phyloP scores from a whole-genome alignment of 2,113 vertebrate genomes.

The Eolophus roseicapilla region DNA sequence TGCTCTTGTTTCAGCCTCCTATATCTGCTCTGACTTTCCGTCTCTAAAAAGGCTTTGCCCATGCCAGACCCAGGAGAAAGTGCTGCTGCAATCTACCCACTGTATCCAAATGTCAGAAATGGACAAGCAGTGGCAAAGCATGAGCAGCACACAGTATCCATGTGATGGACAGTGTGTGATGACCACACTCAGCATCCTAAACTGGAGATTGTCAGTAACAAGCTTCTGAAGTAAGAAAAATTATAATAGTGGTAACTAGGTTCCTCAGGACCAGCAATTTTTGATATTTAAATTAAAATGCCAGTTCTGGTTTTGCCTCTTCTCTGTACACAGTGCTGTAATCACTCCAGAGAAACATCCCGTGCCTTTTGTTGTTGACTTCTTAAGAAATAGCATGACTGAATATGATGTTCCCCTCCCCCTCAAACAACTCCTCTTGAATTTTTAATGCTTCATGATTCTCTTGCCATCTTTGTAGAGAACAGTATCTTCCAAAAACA shows the following conservation, averaged over 20 bases:
- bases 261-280: neutral
- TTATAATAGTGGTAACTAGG: neutral
- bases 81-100: accelerated
- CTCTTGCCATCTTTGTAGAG: neutral
- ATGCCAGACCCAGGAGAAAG: neutral
- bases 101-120: accelerated
- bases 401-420: neutral
- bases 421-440: constrained; percentile 1
- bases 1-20: neutral
- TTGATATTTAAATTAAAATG: constrained; percentile 32
- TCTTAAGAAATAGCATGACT: neutral
- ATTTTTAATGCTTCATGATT: constrained; percentile 24
- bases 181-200: neutral
- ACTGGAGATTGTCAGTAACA: neutral
- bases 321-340: neutral
- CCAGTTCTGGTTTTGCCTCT: neutral
- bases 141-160: neutral
- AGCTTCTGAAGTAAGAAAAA: neutral
- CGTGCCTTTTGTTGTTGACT: neutral
- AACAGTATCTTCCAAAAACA: neutral
- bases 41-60: neutral
- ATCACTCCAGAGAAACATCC: constrained; percentile 6
- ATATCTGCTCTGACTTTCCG: neutral
- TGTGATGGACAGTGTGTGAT: neutral
- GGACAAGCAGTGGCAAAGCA: accelerated